Evolutionary conservation across 2,113 vertebrate species (phyloP).

Genomic region (Nerophis ophidion): DNA sequence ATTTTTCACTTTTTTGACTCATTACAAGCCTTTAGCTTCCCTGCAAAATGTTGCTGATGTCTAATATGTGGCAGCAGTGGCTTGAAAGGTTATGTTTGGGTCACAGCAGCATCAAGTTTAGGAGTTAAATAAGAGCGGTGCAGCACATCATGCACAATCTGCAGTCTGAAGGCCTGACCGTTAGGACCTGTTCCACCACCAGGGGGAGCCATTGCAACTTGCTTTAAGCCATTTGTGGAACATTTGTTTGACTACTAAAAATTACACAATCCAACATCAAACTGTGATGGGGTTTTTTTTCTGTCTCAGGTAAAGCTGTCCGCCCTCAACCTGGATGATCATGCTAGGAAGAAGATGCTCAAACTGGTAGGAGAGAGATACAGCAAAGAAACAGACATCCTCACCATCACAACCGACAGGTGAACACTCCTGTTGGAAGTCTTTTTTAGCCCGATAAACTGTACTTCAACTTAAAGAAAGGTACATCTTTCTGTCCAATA

Average conservation of each 20-base stretch:
- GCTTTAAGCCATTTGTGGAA: too few species aligned
- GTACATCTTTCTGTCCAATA: slow-evolving; percentile 34
- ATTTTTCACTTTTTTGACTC: background rate
- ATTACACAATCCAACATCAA: too few species aligned
- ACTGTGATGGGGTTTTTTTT: background rate
- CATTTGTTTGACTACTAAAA: too few species aligned
- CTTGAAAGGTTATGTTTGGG: slow-evolving; percentile 23
- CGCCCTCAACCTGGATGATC: slow-evolving; percentile 87
- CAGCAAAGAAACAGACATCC: slow-evolving; percentile 74
- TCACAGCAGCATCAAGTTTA: background rate
- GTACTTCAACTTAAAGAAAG: too few species aligned
- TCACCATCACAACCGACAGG: slow-evolving; percentile 87
- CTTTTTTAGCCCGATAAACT: background rate
- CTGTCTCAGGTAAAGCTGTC: slow-evolving; percentile 81
- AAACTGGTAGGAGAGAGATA: slow-evolving; percentile 85
- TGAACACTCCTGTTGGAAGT: slow-evolving; percentile 34
- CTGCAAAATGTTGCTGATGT: background rate
- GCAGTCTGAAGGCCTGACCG: too few species aligned
- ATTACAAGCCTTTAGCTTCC: background rate
- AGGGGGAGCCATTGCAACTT: too few species aligned
- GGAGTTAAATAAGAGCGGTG: slow-evolving; percentile 11
- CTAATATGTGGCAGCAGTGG: slow-evolving; percentile 31
- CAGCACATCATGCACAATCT: too few species aligned
- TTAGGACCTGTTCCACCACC: too few species aligned
- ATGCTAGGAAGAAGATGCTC: slow-evolving; percentile 87